These are phyloP conservation scores for Arion vulgaris DNA, from an alignment of 1,140 invertebrate species.

Conservation along the genomic window DNA sequence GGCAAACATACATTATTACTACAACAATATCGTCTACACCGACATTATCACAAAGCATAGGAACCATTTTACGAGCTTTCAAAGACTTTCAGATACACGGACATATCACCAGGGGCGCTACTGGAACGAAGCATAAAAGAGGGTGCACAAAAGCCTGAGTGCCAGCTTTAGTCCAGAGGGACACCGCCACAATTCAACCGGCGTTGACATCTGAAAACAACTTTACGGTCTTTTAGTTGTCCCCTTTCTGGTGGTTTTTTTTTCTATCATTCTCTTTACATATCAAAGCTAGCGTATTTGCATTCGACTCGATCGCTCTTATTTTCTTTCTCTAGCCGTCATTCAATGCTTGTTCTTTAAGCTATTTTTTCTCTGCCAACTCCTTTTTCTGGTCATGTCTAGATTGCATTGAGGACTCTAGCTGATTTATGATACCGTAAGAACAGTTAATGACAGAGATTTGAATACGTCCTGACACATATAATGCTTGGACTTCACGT, in stretches of 20 bases:
- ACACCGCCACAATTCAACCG: too few relatives aligned
- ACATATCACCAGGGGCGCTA: neutral
- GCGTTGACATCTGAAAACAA: too few relatives aligned
- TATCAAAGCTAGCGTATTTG: neutral
- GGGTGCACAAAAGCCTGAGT: neutral
- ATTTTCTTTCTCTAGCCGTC: neutral
- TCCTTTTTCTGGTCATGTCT: too few relatives aligned
- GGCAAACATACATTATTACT: too few relatives aligned
- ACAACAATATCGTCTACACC: neutral
- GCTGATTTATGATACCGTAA: neutral
- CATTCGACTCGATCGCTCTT: neutral
- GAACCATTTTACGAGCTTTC: slow-evolving; percentile 11
- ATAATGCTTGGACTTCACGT: neutral
- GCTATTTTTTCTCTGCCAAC: too few relatives aligned
- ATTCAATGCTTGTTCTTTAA: neutral
- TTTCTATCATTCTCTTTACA: neutral
- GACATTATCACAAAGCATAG: neutral
- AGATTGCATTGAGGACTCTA: too few relatives aligned
- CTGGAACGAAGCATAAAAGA: neutral
- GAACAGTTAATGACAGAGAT: neutral
- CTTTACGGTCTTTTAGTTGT: neutral
- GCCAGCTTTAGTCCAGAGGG: neutral
- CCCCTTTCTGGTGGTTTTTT: neutral
- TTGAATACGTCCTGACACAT: neutral
- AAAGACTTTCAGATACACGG: neutral